Conservation (phyloP, 2,888 invertebrate genomes). For the Leptopilina syphax region DNA sequence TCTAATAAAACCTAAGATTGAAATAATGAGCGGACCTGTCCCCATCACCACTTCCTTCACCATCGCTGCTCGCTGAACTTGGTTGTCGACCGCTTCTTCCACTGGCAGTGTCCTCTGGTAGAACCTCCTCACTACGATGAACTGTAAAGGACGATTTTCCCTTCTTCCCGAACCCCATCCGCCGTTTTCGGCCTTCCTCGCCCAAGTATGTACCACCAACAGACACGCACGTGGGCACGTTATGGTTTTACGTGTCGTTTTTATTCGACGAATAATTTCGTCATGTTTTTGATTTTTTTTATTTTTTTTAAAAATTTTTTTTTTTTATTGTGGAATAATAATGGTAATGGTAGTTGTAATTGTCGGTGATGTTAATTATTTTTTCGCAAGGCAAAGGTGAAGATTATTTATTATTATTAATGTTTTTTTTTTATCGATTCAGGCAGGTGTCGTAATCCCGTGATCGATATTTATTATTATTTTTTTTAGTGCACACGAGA, state of each 20-base stretch:
- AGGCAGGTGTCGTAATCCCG: constrained; percentile 62
- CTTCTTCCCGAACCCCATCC: constrained; percentile 96
- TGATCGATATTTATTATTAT: constrained; percentile 61
- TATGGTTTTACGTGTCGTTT: constrained; percentile 61
- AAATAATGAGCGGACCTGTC: constrained; percentile 83
- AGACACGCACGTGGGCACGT: constrained; percentile 72
- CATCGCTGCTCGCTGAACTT: constrained; percentile 96
- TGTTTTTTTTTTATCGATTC: constrained; percentile 51
- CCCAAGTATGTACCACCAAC: constrained; percentile 76
- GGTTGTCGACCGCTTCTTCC: constrained; percentile 83
- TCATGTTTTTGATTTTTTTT: constrained; percentile 41
- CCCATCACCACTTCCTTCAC: constrained; percentile 89
- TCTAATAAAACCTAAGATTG: constrained; percentile 35
- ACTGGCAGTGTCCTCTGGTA: constrained; percentile 85
- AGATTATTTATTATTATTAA: constrained; percentile 25
- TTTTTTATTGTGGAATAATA: constrained; percentile 43
- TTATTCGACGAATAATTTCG: constrained; percentile 44
- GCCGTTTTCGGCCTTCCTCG: constrained; percentile 91
- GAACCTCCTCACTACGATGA: constrained; percentile 98
- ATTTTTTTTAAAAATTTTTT: constrained; percentile 26
- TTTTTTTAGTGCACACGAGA: constrained; percentile 51
- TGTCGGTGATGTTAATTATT: constrained; percentile 40
- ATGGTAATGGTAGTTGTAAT: constrained; percentile 43
- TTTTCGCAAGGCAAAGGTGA: constrained; percentile 49
- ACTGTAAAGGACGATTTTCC: constrained; percentile 98